These are phyloP conservation scores for Bimastos eiseni DNA, from an alignment of 2,888 invertebrate species.

Conservation along the genomic window DNA sequence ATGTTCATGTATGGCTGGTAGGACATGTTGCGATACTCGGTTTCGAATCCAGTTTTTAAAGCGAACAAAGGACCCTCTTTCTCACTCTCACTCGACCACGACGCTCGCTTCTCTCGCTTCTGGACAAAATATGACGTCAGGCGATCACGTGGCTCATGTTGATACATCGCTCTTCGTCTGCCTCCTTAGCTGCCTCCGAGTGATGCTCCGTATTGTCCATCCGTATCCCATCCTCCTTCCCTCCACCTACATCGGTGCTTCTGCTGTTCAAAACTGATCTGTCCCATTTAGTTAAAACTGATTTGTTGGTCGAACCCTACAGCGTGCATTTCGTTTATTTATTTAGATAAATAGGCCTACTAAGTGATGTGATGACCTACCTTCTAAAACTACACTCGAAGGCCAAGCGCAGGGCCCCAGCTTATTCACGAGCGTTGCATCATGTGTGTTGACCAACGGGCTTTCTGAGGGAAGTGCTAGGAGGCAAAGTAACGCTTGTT, in stretches of 20 bases:
- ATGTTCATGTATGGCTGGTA: conserved; percentile 20
- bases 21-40: not conserved
- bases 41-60: not conserved
- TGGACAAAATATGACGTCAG: not conserved
- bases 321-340: too few species aligned
- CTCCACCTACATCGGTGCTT: not conserved
- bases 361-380: too few species aligned
- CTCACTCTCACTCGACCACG: not conserved
- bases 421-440: too few species aligned
- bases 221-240: not conserved
- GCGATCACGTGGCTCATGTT: conserved; percentile 13
- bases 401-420: too few species aligned
- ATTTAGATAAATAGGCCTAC: too few species aligned
- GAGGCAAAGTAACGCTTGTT: too few species aligned
- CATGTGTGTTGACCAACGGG: too few species aligned
- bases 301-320: too few species aligned
- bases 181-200: not conserved
- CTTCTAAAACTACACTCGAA: too few species aligned
- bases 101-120: not conserved
- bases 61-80: conserved; percentile 2
- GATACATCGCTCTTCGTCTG: not conserved
- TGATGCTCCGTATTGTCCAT: not conserved
- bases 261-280: not conserved
- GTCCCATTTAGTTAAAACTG: not conserved
- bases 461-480: too few species aligned